Evolutionary conservation across 2,113 vertebrate species (phyloP).

Genomic region (Gymnarchus niloticus): DNA sequence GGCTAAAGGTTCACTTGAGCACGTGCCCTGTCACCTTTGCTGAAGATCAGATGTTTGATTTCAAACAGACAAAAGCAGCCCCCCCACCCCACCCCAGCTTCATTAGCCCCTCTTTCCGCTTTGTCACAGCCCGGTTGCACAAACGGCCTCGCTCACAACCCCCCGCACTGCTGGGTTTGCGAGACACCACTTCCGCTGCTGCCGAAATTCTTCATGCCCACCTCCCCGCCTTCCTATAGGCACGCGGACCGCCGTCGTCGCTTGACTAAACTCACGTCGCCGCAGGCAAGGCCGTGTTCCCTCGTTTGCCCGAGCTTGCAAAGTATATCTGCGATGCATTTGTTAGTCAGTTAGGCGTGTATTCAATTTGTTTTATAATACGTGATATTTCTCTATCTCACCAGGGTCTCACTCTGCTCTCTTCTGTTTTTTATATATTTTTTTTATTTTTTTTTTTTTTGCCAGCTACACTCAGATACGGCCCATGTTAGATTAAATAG

Average conservation of each 20-base stretch:
- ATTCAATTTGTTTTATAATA: neutral
- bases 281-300: too few relatives aligned
- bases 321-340: neutral
- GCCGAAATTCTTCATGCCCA: neutral
- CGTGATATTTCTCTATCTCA: neutral
- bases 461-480: neutral
- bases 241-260: neutral
- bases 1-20: slow-evolving; percentile 62
- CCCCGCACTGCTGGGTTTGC: neutral
- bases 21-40: slow-evolving; percentile 65
- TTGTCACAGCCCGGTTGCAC: neutral
- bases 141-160: neutral
- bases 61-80: slow-evolving; percentile 62
- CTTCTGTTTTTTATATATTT: neutral
- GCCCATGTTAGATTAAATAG: neutral
- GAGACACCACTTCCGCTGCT: neutral
- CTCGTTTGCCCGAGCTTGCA: too few relatives aligned
- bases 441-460: neutral
- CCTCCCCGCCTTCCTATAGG: neutral
- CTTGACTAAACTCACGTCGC: too few relatives aligned
- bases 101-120: neutral
- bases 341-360: neutral
- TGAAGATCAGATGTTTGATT: slow-evolving; percentile 68
- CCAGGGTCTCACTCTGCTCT: neutral
- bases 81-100: neutral